Conservation (phyloP, 2,113 vertebrate genomes). For the Equus przewalskii region DNA sequence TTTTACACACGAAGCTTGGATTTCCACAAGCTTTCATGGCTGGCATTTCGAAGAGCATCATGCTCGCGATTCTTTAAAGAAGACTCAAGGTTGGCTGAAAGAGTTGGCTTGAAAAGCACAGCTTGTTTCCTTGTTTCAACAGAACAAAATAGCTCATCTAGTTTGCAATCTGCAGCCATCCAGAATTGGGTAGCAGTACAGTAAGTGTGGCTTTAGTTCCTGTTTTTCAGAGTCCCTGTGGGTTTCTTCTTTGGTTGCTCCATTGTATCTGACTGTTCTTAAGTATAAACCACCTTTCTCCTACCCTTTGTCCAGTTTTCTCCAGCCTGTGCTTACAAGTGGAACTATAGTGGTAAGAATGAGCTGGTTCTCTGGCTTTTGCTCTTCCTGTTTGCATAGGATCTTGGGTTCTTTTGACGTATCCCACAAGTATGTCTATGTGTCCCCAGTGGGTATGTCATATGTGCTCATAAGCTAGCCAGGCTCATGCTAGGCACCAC, state of each 20-base stretch:
- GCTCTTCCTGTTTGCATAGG: background rate
- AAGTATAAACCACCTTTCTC: background rate
- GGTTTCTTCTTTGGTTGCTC: background rate
- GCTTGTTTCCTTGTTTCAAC: constrained; percentile 61
- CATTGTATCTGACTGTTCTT: background rate
- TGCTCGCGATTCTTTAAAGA: constrained; percentile 15
- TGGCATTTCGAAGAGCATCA: constrained; percentile 50
- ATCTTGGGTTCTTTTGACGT: background rate
- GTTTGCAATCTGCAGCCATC: constrained; percentile 33
- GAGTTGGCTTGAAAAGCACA: constrained; percentile 61
- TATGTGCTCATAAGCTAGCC: background rate
- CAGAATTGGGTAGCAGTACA: background rate
- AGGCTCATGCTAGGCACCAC: background rate
- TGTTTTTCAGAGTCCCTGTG: background rate
- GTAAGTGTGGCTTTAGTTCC: background rate
- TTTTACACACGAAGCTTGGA: background rate
- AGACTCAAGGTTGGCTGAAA: constrained; percentile 57
- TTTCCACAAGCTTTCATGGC: background rate
- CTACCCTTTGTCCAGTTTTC: background rate
- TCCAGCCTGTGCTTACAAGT: background rate
- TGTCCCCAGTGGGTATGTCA: background rate
- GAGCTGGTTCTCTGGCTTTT: background rate
- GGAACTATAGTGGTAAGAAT: background rate
- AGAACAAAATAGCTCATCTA: constrained; percentile 48
- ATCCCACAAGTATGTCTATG: background rate